phyloP scores from a whole-genome alignment of 2,797 vertebrate genomes.

The Numenius phaeopus region DNA sequence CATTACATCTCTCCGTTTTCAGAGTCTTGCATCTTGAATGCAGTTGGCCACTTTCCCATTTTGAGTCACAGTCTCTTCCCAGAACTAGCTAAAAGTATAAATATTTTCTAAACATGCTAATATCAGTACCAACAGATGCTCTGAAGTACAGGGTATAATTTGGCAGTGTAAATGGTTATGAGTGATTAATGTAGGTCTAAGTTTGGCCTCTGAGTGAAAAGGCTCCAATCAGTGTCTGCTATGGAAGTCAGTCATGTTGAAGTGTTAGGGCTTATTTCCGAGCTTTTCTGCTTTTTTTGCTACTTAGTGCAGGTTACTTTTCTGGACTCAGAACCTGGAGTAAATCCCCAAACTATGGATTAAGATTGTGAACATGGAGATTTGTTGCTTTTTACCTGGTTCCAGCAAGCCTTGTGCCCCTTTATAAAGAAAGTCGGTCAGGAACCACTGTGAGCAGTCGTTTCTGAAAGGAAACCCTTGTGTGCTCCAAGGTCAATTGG shows the following conservation, averaged over 20 bases:
- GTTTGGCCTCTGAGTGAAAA: constrained; percentile 12
- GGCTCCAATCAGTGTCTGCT: not conserved
- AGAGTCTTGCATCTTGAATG: not conserved
- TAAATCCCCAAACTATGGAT: not conserved
- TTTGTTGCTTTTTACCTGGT: not conserved
- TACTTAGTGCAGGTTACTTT: not conserved
- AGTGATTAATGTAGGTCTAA: not conserved
- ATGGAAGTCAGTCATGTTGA: not conserved
- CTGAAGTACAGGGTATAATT: not conserved
- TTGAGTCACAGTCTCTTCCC: constrained; percentile 8
- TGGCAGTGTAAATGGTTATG: not conserved
- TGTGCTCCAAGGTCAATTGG: not conserved
- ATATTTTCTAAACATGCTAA: not conserved
- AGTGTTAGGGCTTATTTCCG: not conserved
- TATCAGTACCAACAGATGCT: constrained; percentile 5
- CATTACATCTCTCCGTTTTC: not conserved
- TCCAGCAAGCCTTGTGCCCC: not conserved
- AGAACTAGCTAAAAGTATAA: constrained; percentile 18
- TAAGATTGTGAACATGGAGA: not conserved
- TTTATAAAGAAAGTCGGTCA: not conserved
- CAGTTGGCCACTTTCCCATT: constrained; percentile 10
- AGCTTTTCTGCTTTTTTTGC: not conserved
- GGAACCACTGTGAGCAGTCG: not conserved
- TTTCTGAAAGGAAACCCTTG: not conserved
- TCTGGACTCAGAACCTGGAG: not conserved